phyloP scores from a whole-genome alignment of 2,113 vertebrate genomes.

The Cebus imitator region DNA sequence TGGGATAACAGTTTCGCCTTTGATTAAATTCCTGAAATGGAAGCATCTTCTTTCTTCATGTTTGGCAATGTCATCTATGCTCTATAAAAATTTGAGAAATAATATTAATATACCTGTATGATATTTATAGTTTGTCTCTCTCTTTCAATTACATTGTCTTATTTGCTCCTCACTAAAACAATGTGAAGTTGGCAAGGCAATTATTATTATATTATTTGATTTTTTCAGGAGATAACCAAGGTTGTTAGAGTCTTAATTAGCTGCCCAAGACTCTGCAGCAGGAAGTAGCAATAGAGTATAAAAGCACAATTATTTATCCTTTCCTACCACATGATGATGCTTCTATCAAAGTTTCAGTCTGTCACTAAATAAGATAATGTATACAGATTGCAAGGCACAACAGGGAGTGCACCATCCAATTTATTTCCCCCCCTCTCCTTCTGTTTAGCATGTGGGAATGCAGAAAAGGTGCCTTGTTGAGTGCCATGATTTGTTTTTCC shows the following conservation, averaged over 20 bases:
- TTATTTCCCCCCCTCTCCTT: not conserved
- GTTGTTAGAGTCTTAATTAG: not conserved
- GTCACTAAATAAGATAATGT: not conserved
- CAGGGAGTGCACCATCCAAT: not conserved
- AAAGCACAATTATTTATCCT: not conserved
- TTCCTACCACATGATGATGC: not conserved
- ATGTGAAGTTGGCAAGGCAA: not conserved
- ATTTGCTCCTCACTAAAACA: not conserved
- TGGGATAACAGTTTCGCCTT: not conserved
- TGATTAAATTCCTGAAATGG: not conserved
- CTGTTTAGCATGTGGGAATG: not conserved
- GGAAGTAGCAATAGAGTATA: not conserved
- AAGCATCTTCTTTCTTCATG: not conserved
- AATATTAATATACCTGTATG: not conserved
- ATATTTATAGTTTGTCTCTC: not conserved
- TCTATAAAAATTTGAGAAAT: not conserved
- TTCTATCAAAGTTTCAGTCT: not conserved
- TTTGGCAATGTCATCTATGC: not conserved
- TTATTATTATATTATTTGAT: not conserved
- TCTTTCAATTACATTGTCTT: not conserved
- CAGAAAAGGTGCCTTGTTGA: not conserved
- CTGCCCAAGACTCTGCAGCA: not conserved
- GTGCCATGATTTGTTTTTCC: not conserved
- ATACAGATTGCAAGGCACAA: not conserved
- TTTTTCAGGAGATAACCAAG: constrained; percentile 5